Evolutionary conservation across 2,797 vertebrate species (phyloP).

Genomic region (Labroides dimidiatus): DNA sequence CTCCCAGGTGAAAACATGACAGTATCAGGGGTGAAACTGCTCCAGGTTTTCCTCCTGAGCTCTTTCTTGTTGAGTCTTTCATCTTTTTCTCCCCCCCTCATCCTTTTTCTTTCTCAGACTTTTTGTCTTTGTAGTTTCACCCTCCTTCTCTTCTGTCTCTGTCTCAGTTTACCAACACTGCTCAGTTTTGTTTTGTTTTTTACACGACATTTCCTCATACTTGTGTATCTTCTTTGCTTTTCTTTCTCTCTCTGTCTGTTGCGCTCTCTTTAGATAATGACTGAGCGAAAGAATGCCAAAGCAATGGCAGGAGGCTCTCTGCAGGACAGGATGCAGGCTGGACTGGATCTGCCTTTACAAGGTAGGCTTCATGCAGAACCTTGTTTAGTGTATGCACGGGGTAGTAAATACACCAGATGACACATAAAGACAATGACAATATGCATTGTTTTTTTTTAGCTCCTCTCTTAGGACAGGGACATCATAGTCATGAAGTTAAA

Average conservation of each 20-base stretch:
- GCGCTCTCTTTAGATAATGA: constrained; percentile 90
- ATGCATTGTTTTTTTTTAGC: constrained; percentile 14
- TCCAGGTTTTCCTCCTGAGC: constrained; percentile 33
- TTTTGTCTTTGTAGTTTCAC: constrained; percentile 7
- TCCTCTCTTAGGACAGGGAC: constrained; percentile 2
- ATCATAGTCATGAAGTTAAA: neutral
- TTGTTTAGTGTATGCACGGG: neutral
- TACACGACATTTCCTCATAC: constrained; percentile 30
- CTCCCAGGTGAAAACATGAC: constrained; percentile 47
- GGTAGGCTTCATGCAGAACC: constrained; percentile 80
- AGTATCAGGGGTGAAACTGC: constrained; percentile 39
- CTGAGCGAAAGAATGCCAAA: constrained; percentile 97
- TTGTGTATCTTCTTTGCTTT: constrained; percentile 23
- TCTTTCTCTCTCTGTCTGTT: neutral
- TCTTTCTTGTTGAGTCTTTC: constrained; percentile 42
- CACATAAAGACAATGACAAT: neutral
- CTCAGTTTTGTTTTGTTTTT: constrained; percentile 40
- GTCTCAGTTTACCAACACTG: constrained; percentile 15
- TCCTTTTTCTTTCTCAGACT: constrained; percentile 33
- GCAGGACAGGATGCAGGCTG: constrained; percentile 87
- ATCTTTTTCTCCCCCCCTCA: constrained; percentile 28
- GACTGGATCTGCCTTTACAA: constrained; percentile 94
- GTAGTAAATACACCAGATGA: neutral
- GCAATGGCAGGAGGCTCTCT: constrained; percentile 92
- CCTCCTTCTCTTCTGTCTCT: constrained; percentile 31